Evolutionary conservation across 2,797 vertebrate species (phyloP).

Genomic region (Oreortyx pictus): DNA sequence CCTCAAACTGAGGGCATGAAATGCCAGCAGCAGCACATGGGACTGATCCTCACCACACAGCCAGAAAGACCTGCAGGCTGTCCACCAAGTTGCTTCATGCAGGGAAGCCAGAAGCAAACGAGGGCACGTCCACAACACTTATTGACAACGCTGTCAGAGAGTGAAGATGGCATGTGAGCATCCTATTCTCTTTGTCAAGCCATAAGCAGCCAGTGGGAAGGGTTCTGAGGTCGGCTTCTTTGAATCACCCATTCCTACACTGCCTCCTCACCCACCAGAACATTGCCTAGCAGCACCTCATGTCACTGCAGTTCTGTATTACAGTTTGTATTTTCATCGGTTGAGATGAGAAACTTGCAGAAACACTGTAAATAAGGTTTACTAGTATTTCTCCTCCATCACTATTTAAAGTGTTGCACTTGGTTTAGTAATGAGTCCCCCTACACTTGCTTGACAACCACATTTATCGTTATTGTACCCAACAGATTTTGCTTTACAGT

Average conservation of each 20-base stretch:
- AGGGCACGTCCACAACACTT: not conserved
- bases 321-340: not conserved
- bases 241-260: not conserved
- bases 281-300: not conserved
- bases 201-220: not conserved
- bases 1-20: accelerated
- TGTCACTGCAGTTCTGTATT: not conserved
- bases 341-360: not conserved
- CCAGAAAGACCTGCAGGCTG: not conserved
- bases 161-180: not conserved
- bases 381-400: slow-evolving; percentile 12
- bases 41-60: not conserved
- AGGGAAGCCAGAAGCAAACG: not conserved
- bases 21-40: not conserved
- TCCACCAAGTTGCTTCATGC: not conserved
- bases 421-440: slow-evolving; percentile 50
- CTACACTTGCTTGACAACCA: slow-evolving; percentile 34
- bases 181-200: not conserved
- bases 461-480: slow-evolving; percentile 44
- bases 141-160: not conserved
- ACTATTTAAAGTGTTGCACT: slow-evolving; percentile 24
- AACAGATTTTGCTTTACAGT: slow-evolving; percentile 42
- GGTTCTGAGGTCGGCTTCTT: not conserved
- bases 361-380: slow-evolving; percentile 37
- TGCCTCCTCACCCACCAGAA: not conserved